phyloP scores from a whole-genome alignment of 1,140 invertebrate genomes.

The Aethina tumida region DNA sequence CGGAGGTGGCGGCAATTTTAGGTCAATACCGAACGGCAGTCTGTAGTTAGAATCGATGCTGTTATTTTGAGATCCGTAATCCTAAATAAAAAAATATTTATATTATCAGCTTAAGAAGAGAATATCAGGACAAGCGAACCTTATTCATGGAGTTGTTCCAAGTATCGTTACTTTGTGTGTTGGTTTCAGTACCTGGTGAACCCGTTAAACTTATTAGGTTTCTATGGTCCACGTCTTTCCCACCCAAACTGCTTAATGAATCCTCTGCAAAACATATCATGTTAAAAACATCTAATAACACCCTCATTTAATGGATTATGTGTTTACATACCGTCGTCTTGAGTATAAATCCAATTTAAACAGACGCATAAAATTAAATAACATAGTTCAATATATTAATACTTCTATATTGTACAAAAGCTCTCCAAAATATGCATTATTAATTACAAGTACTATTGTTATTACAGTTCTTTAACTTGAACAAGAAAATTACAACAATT shows the following conservation, averaged over 20 bases:
- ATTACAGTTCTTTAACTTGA: neutral
- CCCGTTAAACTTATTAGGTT: conserved; percentile 76
- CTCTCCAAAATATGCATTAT: no score
- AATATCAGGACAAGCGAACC: neutral
- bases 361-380: no score
- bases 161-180: conserved; percentile 12
- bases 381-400: no score
- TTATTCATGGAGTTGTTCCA: conserved; percentile 8
- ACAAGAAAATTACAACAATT: no score
- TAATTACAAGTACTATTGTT: neutral
- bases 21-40: neutral
- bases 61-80: conserved; percentile 13
- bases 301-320: no score
- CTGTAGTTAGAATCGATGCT: no score
- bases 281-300: no score
- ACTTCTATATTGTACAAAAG: no score
- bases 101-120: no score
- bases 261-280: conserved; percentile 11
- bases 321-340: no score
- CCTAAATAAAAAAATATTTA: conserved; percentile 11
- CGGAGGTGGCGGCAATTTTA: conserved; percentile 1
- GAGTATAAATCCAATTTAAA: no score
- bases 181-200: conserved; percentile 42
- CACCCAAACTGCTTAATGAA: conserved; percentile 16
- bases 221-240: conserved; percentile 64